These are phyloP conservation scores for Micromesistius poutassou DNA, from an alignment of 2,797 vertebrate species.

Conservation along the genomic window DNA sequence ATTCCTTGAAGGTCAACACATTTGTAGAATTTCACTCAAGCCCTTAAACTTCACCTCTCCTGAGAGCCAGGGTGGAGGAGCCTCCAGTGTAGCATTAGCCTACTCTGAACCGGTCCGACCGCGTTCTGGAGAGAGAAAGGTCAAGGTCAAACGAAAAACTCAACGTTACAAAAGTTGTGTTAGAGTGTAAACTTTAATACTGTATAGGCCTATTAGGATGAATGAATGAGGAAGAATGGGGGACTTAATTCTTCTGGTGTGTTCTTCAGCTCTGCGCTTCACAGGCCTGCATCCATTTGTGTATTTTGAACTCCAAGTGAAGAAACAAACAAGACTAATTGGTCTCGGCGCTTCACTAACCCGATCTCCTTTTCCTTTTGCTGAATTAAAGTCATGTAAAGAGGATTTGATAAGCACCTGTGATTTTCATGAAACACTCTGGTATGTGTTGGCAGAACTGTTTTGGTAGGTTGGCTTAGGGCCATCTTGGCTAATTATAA, in stretches of 20 bases:
- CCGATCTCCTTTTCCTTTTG: conserved; percentile 25
- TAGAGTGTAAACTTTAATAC: background rate
- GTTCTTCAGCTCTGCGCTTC: conserved; percentile 22
- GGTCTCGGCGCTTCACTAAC: conserved; percentile 29
- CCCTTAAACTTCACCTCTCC: background rate
- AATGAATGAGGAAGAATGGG: too few species aligned
- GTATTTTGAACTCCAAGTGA: conserved; percentile 41
- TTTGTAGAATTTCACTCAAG: background rate
- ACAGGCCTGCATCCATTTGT: conserved; percentile 23
- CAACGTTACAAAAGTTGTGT: background rate
- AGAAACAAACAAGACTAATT: conserved; percentile 48
- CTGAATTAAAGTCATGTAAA: background rate
- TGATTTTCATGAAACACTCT: background rate
- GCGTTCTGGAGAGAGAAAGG: background rate
- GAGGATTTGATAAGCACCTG: background rate
- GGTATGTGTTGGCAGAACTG: background rate
- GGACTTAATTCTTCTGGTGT: background rate
- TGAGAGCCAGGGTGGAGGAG: background rate
- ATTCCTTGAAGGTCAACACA: background rate
- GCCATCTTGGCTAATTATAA: background rate
- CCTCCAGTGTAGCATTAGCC: background rate
- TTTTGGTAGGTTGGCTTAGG: background rate
- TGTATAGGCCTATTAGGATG: background rate
- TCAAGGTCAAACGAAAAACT: background rate
- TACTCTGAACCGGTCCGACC: background rate